Conservation (phyloP, 2,113 vertebrate genomes). For the Alligator mississippiensis region DNA sequence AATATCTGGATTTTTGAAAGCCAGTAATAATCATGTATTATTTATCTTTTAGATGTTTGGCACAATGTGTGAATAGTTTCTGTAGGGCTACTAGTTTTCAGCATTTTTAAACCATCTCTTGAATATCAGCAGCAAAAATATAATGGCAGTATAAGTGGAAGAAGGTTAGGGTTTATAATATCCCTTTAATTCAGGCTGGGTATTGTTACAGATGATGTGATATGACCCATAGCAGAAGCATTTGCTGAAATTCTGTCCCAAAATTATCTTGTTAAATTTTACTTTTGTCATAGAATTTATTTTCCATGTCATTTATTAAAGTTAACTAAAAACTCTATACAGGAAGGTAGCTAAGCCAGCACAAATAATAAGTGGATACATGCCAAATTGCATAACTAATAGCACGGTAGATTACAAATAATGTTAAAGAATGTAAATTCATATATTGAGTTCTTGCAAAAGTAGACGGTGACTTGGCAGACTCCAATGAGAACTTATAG, state of each 20-base stretch:
- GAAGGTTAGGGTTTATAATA: background rate
- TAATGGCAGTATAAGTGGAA: background rate
- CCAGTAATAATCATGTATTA: constrained; percentile 4
- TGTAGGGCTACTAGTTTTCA: background rate
- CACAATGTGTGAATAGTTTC: background rate
- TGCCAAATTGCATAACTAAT: constrained; percentile 60
- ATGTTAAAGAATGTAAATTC: constrained; percentile 21
- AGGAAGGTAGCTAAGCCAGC: constrained; percentile 37
- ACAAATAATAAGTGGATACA: constrained; percentile 25
- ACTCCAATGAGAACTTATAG: constrained; percentile 41
- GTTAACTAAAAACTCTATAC: background rate
- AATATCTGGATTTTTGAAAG: background rate
- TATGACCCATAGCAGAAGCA: background rate
- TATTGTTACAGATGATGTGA: background rate
- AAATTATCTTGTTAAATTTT: background rate
- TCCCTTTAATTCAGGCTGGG: background rate
- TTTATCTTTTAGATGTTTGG: background rate
- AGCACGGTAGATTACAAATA: constrained; percentile 40
- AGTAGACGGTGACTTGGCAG: constrained; percentile 23
- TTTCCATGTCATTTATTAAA: background rate
- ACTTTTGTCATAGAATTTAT: background rate
- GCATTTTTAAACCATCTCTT: background rate
- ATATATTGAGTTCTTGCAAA: constrained; percentile 11
- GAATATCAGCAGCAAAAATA: background rate
- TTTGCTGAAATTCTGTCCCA: background rate